Percentiles rank a stretch among this genome's conserved stretches.
Conservation (phyloP, 2,888 invertebrate species). For the Lissocephala sabroskyi region DNA sequence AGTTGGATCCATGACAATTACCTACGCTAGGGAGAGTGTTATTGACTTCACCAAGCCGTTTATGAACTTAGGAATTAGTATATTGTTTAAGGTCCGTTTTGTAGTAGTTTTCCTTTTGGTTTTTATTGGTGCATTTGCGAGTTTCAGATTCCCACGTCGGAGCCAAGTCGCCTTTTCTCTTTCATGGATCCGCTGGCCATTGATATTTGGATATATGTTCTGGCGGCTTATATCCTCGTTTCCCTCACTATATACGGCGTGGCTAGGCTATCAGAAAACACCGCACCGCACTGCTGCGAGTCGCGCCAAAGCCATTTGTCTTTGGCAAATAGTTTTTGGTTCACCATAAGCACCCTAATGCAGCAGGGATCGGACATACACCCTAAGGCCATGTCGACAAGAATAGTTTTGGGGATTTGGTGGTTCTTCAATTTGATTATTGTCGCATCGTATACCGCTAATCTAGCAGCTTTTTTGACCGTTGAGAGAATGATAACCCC, state of each 20-base stretch:
- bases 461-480: constrained; percentile 91
- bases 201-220: constrained; percentile 89
- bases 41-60: constrained; percentile 95
- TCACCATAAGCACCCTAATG: constrained; percentile 90
- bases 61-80: constrained; percentile 92
- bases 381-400: constrained; percentile 79
- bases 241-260: constrained; percentile 85
- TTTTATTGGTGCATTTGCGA: not conserved
- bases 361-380: constrained; percentile 87
- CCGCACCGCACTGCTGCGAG: constrained; percentile 78
- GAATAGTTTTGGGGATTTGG: constrained; percentile 90
- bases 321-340: constrained; percentile 88
- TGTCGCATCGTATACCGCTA: constrained; percentile 92
- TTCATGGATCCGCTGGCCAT: constrained; percentile 91
- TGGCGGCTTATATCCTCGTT: constrained; percentile 86
- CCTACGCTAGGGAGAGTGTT: constrained; percentile 89
- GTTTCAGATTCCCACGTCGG: constrained; percentile 80
- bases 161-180: constrained; percentile 82
- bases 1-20: constrained; percentile 92
- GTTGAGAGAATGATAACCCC: constrained; percentile 91
- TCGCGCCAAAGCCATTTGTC: constrained; percentile 77
- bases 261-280: constrained; percentile 83
- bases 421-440: constrained; percentile 95
- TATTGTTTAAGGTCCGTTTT: constrained; percentile 82
- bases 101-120: not conserved